Base-by-base conservation (phyloP, 1,140 invertebrate species). In the Drosophila pseudoananassae region DNA sequence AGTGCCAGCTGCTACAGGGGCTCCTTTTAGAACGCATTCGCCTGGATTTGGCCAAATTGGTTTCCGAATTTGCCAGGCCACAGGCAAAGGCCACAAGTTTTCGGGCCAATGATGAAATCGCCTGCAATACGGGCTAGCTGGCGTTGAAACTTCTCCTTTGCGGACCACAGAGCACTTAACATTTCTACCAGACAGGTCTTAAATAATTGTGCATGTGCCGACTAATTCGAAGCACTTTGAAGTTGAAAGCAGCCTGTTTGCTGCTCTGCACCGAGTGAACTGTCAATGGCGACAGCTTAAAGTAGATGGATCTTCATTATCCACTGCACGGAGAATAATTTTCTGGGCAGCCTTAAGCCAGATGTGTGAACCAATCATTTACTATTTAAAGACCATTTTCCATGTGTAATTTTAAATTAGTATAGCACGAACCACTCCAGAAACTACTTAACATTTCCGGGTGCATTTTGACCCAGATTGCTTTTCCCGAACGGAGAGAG, bases 81-180 rank as follows among this genome's bases (percentile, higher is more conserved):
- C 71, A 73, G 69, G 70, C 69, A 75, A 75, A 57, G 71, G 70
- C 70, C 71, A 75, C 71, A 75, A 74, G 52, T 52, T 74, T 57
- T 56, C 58, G 25, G 45, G 27, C 51, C 47, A 68, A 29, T 59
- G 38, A 49, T 47, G 40, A 20, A 51, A 57, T 49, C 33, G 45
- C 56, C 56, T 50, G 63, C 63, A 64, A 56, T 68, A 31, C 50
- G n/a, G 31, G 61, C 43, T 27, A 47, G 3, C 31, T 64, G 63
- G 33, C 23, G 51, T 51, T 55, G 50, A 70, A 47, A 55, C 45
- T 59, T 55, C 45, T 54, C 52, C 52, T 49, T 43, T 60, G 55
- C 49, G 46, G 40, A 75, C 70, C 71, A 63, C 71, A 75, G 71
- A 74, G 59, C 71, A 75, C 71, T 75, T 75, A 75, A 56, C 71